Conservation (phyloP, 1,140 invertebrate species). For the Lamellibrachia luymesi region DNA sequence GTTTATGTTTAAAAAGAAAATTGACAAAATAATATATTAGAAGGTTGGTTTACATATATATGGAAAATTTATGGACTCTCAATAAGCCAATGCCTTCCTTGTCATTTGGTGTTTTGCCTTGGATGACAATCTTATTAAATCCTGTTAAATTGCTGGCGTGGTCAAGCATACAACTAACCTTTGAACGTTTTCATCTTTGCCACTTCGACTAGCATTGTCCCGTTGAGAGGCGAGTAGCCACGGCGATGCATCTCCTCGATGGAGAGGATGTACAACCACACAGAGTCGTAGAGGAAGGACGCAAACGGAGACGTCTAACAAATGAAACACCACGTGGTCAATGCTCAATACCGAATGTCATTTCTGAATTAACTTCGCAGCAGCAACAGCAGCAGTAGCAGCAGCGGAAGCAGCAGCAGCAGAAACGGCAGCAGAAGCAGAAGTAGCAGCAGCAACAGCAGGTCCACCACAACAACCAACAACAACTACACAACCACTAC, state of each 20-base stretch:
- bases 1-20: too few species aligned
- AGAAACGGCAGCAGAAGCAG: not conserved
- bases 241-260: conserved; percentile 12
- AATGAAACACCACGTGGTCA: not conserved
- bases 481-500: too few species aligned
- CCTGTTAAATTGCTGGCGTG: not conserved
- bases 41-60: not conserved
- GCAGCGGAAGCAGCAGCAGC: not conserved
- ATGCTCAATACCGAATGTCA: too few species aligned
- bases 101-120: not conserved
- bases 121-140: not conserved
- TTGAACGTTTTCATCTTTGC: not conserved
- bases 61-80: not conserved
- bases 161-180: not conserved
- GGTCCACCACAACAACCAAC: too few species aligned
- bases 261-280: conserved; percentile 18
- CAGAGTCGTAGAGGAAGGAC: conserved; percentile 24
- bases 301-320: not conserved
- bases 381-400: too few species aligned
- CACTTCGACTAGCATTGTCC: not conserved
- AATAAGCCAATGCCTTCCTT: not conserved
- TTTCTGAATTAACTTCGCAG: too few species aligned
- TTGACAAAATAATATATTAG: too few species aligned
- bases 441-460: not conserved
- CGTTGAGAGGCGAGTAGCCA: not conserved